Evolutionary conservation across 2,888 invertebrate genomes (phyloP), one percentile per base, ranked within the genome.

Genomic region (Mimachlamys varia): DNA sequence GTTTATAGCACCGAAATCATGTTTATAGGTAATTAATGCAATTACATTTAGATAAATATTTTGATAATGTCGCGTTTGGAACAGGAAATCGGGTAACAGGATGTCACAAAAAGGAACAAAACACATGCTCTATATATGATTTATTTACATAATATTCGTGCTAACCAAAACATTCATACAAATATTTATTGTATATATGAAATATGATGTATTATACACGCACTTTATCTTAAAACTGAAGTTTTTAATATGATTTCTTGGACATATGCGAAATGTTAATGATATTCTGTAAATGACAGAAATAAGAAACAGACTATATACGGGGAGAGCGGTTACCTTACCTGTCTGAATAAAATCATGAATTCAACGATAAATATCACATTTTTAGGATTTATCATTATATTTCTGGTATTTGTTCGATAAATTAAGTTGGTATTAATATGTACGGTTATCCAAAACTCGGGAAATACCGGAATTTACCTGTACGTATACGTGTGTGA

Each of bases 11-110:
- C 76, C 76, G 76, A 27, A 76, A 27, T 76, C 76, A 76, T 76
- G 76, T 76, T 76, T 76, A 76, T 76, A 76, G 76, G 76, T 76
- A 76, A 76, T 76, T 76, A 76, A 76, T 76, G 17, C 33, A 76
- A 76, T 76, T 76, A 76, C 76, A 76, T 76, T 33, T 76, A 76
- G 76, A 76, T 76, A 3, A 76, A 76, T 76, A 76, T 76, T 76
- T 76, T 76, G 76, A 76, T 76, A 76, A 76, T 76, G 76, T 76
- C 76, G n/a, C 58, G 15, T 58, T 58, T 58, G 33, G 13, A 76
- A 76, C 76, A 76, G 76, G 76, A 76, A 76, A 76, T 76, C 76
- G 27, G 33, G 10, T 76, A 76, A 76, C 76, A 76, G 12, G 76
- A 33, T 22, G 22, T 62, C 62, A 76, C 27, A 76, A 27, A 27